Percentiles rank a stretch among this genome's conserved stretches.
Evolutionary conservation across 1,140 invertebrate species (phyloP).

Genomic region (Papilio helenus): DNA sequence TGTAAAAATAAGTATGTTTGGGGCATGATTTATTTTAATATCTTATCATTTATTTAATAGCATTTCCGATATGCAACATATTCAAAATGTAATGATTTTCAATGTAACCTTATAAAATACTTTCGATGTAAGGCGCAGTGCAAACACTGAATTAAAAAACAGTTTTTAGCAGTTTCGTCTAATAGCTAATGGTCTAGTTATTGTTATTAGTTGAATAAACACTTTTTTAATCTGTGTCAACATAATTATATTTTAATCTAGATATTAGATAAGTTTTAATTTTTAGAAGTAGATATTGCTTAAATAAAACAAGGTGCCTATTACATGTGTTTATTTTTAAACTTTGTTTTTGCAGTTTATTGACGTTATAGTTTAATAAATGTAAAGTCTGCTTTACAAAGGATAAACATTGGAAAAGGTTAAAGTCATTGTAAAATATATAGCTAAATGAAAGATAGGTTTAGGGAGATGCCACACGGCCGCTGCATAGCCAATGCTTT

Average conservation of each 20-base stretch:
- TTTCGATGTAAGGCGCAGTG: constrained; percentile 35
- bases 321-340: constrained; percentile 28
- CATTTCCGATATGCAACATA: too few relatives aligned
- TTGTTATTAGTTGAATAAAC: constrained; percentile 35
- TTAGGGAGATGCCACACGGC: neutral
- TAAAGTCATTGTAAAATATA: constrained; percentile 6
- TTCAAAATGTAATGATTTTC: neutral
- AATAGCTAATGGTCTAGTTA: constrained; percentile 27
- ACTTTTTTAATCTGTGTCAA: constrained; percentile 14
- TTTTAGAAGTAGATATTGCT: constrained; percentile 36
- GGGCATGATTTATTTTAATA: constrained; percentile 29
- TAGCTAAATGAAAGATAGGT: neutral
- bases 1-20: neutral
- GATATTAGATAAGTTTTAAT: constrained; percentile 32
- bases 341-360: constrained; percentile 16
- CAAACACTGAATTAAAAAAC: neutral
- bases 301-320: constrained; percentile 36
- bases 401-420: neutral
- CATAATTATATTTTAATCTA: constrained; percentile 10
- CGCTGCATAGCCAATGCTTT: neutral
- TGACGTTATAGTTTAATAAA: constrained; percentile 4
- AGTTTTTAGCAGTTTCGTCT: constrained; percentile 12
- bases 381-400: neutral
- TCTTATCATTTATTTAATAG: constrained; percentile 46
- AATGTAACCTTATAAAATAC: neutral